A percentile compares a stretch with the other conserved stretches of the same genome.
phyloP scores from a whole-genome alignment of 2,797 vertebrate genomes.

The Macrochelys suwanniensis region DNA sequence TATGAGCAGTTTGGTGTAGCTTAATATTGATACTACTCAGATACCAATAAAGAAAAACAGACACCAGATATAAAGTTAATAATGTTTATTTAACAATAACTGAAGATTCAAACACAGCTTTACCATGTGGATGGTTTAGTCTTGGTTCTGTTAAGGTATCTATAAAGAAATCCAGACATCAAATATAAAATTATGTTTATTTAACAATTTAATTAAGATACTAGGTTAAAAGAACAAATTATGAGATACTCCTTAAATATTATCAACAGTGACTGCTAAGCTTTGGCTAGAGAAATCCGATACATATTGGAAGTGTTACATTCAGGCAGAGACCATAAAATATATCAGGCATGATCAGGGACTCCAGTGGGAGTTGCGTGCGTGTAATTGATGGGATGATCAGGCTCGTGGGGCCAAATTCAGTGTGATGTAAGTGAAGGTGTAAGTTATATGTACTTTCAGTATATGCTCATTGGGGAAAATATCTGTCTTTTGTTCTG shows the following conservation, averaged over 20 bases:
- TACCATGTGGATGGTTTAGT: background rate
- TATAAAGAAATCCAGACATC: background rate
- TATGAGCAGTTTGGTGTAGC: background rate
- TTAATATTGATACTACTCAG: background rate
- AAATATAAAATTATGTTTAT: background rate
- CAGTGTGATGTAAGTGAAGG: fast-evolving
- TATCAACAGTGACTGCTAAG: background rate
- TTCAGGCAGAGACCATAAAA: background rate
- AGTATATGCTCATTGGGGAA: slow-evolving; percentile 5
- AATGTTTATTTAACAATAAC: background rate
- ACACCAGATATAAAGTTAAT: background rate
- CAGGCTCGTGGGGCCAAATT: background rate
- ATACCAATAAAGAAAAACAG: background rate
- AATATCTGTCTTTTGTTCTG: background rate
- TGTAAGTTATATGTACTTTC: background rate
- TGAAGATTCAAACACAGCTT: fast-evolving
- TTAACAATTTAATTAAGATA: background rate
- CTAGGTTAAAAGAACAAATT: background rate
- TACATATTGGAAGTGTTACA: background rate
- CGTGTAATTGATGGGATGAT: fast-evolving
- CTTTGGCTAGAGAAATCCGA: background rate
- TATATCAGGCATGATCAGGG: background rate
- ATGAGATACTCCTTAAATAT: background rate
- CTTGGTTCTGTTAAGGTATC: background rate
- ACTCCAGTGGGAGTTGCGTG: fast-evolving